Conservation (phyloP, 2,797 vertebrate genomes). For the Etheostoma perlongum region DNA sequence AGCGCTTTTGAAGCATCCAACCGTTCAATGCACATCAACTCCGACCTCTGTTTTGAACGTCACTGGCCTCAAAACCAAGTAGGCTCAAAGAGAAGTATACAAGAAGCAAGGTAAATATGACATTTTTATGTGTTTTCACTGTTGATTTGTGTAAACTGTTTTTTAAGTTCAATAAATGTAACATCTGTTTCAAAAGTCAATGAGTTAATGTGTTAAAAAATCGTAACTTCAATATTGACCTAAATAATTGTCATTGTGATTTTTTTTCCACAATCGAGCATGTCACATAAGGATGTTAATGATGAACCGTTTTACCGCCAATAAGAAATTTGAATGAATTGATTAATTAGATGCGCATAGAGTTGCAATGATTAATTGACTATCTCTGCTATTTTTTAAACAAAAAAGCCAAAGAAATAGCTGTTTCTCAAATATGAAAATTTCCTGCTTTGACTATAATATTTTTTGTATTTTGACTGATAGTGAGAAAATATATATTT, state of each 20-base stretch:
- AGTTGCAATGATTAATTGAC: background rate
- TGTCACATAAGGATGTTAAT: too few species aligned
- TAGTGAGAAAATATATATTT: background rate
- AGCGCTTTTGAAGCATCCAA: background rate
- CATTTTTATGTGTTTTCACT: too few species aligned
- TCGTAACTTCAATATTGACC: too few species aligned
- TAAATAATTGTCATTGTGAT: too few species aligned
- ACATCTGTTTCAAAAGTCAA: too few species aligned
- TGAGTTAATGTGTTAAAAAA: too few species aligned
- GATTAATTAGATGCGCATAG: conserved; percentile 5
- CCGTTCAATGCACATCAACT: background rate
- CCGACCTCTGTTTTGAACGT: background rate
- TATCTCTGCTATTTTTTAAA: background rate
- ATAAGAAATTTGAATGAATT: too few species aligned
- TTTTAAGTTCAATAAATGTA: too few species aligned
- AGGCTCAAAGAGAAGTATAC: background rate
- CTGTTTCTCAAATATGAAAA: background rate
- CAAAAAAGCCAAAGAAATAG: background rate
- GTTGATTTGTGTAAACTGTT: too few species aligned
- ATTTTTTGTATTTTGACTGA: background rate
- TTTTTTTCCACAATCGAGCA: too few species aligned
- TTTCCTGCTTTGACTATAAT: background rate
- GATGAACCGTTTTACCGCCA: too few species aligned
- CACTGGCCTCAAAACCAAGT: background rate
- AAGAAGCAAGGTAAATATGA: background rate